These are phyloP conservation scores for Drosophila takahashii DNA, from an alignment of 1,140 invertebrate species.

Conservation along the genomic window DNA sequence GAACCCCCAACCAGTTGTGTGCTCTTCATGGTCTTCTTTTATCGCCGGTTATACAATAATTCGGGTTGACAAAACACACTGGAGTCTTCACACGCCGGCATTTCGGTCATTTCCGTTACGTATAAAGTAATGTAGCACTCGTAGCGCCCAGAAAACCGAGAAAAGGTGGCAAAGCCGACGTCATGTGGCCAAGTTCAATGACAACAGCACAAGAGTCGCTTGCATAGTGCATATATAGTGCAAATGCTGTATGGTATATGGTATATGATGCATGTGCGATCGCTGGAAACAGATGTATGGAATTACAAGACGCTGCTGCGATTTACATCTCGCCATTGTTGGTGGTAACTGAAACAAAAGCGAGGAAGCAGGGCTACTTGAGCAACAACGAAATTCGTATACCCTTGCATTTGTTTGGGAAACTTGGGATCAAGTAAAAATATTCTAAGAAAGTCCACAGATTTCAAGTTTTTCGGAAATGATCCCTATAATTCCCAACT, in stretches of 20 bases:
- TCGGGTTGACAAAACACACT: conserved; percentile 39
- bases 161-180: conserved; percentile 51
- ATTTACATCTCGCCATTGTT: conserved; percentile 73
- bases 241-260: background rate
- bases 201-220: conserved; percentile 39
- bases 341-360: conserved; percentile 22
- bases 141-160: conserved; percentile 36
- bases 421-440: too few relatives aligned
- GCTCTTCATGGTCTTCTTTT: conserved; percentile 17
- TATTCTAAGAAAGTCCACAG: accelerated
- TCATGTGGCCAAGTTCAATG: conserved; percentile 68
- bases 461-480: background rate
- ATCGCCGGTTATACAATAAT: conserved; percentile 39
- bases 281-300: conserved; percentile 57
- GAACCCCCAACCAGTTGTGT: conserved; percentile 12
- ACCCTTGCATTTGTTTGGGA: background rate
- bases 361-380: background rate
- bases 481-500: background rate
- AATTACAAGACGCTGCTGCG: conserved; percentile 72
- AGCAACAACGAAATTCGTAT: background rate
- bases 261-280: conserved; percentile 32
- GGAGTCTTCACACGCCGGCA: conserved; percentile 27
- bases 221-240: conserved; percentile 6
- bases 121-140: conserved; percentile 7
- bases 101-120: conserved; percentile 69